These are phyloP conservation scores for Oryzias melastigma DNA, from an alignment of 2,113 vertebrate species.

Conservation along the genomic window DNA sequence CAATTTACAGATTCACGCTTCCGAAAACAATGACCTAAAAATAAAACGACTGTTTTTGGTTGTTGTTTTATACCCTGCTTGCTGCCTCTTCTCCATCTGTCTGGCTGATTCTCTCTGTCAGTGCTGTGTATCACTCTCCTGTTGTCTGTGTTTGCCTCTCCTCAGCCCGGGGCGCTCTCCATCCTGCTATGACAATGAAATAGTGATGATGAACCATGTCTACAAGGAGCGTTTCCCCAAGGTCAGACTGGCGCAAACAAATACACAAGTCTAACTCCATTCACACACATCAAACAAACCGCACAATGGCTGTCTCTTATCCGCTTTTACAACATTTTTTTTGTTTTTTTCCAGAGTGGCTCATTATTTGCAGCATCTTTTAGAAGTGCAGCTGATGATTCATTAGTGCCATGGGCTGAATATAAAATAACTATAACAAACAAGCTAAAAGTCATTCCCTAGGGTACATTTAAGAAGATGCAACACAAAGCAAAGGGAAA, in stretches of 20 bases:
- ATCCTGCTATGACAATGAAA: conserved; percentile 93
- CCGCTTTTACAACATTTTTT: background rate
- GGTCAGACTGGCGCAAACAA: conserved; percentile 74
- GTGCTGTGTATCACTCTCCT: conserved; percentile 29
- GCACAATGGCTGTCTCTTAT: conserved; percentile 3
- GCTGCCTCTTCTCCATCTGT: background rate
- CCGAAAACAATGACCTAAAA: background rate
- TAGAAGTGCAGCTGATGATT: conserved; percentile 1
- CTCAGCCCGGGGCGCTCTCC: conserved; percentile 87
- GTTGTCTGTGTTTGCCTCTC: conserved; percentile 55
- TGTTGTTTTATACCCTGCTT: no score
- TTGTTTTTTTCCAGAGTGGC: background rate
- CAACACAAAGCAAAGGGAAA: no score
- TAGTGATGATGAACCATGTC: conserved; percentile 96
- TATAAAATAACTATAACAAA: background rate
- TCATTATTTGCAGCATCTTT: conserved; percentile 8
- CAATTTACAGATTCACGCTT: no score
- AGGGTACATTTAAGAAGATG: background rate
- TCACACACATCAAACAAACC: conserved; percentile 12
- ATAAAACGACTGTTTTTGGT: no score
- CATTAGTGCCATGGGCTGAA: background rate
- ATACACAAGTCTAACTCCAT: conserved; percentile 28
- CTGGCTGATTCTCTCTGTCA: conserved; percentile 24
- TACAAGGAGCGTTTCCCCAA: conserved; percentile 95
- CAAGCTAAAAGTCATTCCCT: background rate